Conservation (phyloP, 1,140 invertebrate species). For the Copidosoma floridanum region DNA sequence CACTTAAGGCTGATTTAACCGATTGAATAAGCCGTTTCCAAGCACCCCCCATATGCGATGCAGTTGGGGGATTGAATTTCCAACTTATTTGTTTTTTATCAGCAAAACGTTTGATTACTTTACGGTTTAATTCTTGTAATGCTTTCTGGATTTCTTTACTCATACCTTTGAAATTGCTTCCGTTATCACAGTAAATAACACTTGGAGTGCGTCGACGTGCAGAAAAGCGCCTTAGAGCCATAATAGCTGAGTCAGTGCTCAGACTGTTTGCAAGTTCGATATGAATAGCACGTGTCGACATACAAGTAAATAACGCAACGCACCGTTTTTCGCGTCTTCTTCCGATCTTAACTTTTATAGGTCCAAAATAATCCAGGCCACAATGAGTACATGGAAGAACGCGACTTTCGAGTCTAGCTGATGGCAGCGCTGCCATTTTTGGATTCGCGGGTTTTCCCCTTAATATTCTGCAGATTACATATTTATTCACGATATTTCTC, state of each 20-base stretch:
- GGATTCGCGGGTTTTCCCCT: background rate
- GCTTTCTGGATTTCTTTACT: background rate
- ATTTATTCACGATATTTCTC: background rate
- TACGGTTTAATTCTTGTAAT: no score
- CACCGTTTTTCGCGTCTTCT: conserved; percentile 38
- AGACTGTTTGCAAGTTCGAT: conserved; percentile 31
- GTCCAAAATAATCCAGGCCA: conserved; percentile 42
- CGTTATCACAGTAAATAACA: conserved; percentile 15
- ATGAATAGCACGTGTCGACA: conserved; percentile 33
- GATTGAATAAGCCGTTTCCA: conserved; percentile 17
- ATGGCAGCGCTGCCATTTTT: conserved; percentile 5
- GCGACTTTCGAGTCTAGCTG: conserved; percentile 5
- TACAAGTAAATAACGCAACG: conserved; percentile 38
- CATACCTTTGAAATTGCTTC: background rate
- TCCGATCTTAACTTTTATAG: conserved; percentile 31
- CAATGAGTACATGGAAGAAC: conserved; percentile 33
- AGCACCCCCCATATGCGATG: conserved; percentile 19
- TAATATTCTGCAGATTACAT: background rate
- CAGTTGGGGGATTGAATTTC: conserved; percentile 21
- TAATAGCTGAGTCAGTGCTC: conserved; percentile 31
- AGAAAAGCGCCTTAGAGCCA: conserved; percentile 33
- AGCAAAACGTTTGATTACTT: no score
- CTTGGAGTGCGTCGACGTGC: conserved; percentile 23
- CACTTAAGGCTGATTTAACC: conserved; percentile 14
- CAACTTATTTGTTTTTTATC: no score